Evolutionary conservation across 2,888 invertebrate species (phyloP).

Genomic region (Polietes domitor): DNA sequence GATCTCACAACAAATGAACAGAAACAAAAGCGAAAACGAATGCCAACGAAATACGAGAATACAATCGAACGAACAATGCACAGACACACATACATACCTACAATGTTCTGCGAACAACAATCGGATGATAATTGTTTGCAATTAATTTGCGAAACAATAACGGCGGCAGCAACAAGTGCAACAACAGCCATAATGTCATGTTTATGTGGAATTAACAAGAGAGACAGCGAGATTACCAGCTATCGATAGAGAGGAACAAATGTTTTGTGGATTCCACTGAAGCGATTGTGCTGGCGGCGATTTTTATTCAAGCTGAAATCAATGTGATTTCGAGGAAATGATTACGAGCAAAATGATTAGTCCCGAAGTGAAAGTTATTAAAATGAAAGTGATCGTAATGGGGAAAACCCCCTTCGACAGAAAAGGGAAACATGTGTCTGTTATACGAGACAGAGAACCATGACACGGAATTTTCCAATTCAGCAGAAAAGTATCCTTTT

Average conservation of each 20-base stretch:
- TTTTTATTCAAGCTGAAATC: neutral
- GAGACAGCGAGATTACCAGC: conserved; percentile 41
- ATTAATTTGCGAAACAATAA: conserved; percentile 36
- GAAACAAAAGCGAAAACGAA: conserved; percentile 2
- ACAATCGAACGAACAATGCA: conserved; percentile 30
- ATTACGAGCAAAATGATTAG: neutral
- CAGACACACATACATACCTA: too few relatives aligned
- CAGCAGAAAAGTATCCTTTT: too few relatives aligned
- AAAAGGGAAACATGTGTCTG: too few relatives aligned
- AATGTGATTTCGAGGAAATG: conserved; percentile 7
- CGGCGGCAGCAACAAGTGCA: neutral
- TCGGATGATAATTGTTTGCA: conserved; percentile 42
- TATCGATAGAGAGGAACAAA: conserved; percentile 45
- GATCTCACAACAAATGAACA: conserved; percentile 40
- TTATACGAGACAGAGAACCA: too few relatives aligned
- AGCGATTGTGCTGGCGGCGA: neutral
- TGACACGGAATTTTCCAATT: too few relatives aligned
- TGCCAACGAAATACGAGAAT: neutral
- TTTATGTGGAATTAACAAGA: neutral
- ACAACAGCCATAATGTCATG: too few relatives aligned
- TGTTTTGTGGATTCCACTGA: conserved; percentile 7
- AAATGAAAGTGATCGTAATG: neutral
- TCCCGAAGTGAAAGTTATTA: neutral
- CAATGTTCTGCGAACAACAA: conserved; percentile 20
- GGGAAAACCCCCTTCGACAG: too few relatives aligned